Percentiles rank a stretch among this genome's conserved stretches.
Evolutionary conservation across 2,797 vertebrate genomes (phyloP).

Genomic region (Myiotriccus ornatus): DNA sequence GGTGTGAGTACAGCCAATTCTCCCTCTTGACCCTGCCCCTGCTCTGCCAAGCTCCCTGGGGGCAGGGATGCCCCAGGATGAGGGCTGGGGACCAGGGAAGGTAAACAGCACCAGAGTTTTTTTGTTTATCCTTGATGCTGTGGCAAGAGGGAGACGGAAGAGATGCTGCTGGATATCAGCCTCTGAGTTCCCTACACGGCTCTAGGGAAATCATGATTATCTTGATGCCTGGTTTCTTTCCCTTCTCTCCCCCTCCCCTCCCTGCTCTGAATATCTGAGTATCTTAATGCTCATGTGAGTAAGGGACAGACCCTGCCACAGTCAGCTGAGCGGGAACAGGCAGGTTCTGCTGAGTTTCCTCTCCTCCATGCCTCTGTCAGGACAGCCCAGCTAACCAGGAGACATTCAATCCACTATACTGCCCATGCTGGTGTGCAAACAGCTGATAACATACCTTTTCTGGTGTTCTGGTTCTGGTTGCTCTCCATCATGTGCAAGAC

Average conservation of each 20-base stretch:
- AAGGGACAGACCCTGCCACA: not conserved
- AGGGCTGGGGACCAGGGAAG: not conserved
- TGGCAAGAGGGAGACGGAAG: not conserved
- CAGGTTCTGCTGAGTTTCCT: not conserved
- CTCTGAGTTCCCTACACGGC: not conserved
- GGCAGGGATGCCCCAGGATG: not conserved
- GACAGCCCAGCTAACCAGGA: not conserved
- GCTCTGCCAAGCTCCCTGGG: not conserved
- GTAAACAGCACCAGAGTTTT: not conserved
- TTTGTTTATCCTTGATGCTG: not conserved
- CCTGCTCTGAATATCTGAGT: constrained; percentile 17
- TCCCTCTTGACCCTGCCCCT: not conserved
- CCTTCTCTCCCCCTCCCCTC: not conserved
- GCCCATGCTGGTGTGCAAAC: not conserved
- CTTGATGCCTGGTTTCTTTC: constrained; percentile 12
- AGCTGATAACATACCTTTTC: not conserved
- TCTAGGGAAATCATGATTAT: constrained; percentile 47
- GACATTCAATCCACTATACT: not conserved
- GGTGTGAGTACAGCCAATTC: not conserved
- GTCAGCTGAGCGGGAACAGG: not conserved
- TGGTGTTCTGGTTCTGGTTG: not conserved
- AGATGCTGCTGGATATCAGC: constrained; percentile 21
- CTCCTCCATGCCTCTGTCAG: not conserved
- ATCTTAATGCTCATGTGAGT: not conserved
- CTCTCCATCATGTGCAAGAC: not conserved